Conservation (phyloP, 2,113 vertebrate species). For the Sisor rabdophorus region DNA sequence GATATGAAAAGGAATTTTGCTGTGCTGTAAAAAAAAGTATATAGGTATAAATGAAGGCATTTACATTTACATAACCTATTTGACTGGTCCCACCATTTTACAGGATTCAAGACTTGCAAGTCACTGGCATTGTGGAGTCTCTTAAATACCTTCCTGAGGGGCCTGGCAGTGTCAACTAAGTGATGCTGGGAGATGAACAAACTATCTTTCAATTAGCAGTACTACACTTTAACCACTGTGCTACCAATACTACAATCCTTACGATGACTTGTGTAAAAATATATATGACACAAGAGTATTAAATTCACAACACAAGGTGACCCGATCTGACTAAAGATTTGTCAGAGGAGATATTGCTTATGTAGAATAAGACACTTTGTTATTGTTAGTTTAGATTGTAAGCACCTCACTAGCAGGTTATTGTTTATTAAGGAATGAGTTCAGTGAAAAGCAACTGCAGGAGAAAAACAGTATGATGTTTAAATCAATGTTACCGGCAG, state of each 20-base stretch:
- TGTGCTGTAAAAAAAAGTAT: no score
- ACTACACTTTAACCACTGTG: no score
- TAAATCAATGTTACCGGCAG: background rate
- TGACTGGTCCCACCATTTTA: no score
- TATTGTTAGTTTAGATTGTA: constrained; percentile 20
- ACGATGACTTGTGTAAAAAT: constrained; percentile 21
- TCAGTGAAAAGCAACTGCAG: background rate
- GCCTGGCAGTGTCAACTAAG: no score
- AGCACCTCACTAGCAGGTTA: background rate
- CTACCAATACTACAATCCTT: background rate
- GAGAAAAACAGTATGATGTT: background rate
- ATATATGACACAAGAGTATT: constrained; percentile 28
- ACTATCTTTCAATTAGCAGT: no score
- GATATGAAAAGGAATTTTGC: no score
- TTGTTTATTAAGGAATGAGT: constrained; percentile 9
- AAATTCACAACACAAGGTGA: constrained; percentile 20
- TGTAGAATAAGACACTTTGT: constrained; percentile 19
- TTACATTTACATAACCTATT: no score
- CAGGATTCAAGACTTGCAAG: no score
- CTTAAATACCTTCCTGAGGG: no score
- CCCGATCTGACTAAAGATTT: constrained; percentile 15
- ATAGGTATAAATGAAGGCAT: no score
- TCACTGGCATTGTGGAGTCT: no score
- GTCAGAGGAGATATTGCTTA: constrained; percentile 1
- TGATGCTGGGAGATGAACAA: no score